phyloP scores from a whole-genome alignment of 1,140 invertebrate genomes.

The Globodera rostochiensis region DNA sequence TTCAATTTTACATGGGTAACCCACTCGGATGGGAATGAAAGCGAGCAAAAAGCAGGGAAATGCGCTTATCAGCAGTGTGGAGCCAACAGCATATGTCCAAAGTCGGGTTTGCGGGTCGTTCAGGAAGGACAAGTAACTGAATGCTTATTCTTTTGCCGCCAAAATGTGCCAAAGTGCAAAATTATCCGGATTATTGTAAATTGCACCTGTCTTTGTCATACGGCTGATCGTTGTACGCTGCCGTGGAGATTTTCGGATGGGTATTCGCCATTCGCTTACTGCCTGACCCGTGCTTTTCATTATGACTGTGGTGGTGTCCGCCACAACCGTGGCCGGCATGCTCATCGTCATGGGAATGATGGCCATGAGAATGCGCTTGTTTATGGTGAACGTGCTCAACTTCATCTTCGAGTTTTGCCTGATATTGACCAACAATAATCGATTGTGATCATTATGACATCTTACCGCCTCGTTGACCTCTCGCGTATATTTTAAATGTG shows the following conservation, averaged over 20 bases:
- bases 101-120: slow-evolving; percentile 49
- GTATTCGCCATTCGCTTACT: slow-evolving; percentile 31
- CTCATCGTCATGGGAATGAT: slow-evolving; percentile 36
- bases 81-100: slow-evolving; percentile 52
- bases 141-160: neutral
- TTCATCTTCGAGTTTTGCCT: slow-evolving; percentile 33
- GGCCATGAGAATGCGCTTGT: slow-evolving; percentile 19
- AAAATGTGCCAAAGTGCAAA: neutral
- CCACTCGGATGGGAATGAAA: slow-evolving; percentile 83
- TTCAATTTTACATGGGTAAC: slow-evolving; percentile 66
- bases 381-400: slow-evolving; percentile 32
- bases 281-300: slow-evolving; percentile 11
- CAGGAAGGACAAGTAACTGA: slow-evolving; percentile 45
- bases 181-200: neutral
- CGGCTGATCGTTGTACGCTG: slow-evolving; percentile 32
- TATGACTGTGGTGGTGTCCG: slow-evolving; percentile 40
- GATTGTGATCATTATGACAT: slow-evolving; percentile 3
- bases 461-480: slow-evolving; percentile 52
- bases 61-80: slow-evolving; percentile 51
- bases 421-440: slow-evolving; percentile 13
- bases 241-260: slow-evolving; percentile 10
- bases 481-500: slow-evolving; percentile 51
- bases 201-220: slow-evolving; percentile 40
- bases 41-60: slow-evolving; percentile 86
- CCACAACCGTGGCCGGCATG: slow-evolving; percentile 39